Conservation (phyloP, 2,113 vertebrate genomes). For the Plecturocebus donacophilus region DNA sequence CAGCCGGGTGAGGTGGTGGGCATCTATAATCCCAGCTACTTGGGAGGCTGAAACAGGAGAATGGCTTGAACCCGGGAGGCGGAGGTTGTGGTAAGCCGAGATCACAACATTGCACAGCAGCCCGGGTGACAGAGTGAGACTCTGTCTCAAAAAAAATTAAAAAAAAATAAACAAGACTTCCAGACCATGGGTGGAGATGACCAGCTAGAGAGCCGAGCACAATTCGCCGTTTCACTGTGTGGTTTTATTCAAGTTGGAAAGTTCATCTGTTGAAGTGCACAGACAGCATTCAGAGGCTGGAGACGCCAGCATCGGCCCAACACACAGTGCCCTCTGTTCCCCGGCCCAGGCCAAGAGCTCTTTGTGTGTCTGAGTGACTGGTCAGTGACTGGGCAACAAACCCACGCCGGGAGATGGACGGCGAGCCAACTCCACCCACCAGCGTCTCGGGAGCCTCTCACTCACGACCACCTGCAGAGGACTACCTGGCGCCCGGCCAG, state of each 20-base stretch:
- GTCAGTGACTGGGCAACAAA: not conserved
- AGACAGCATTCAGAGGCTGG: not conserved
- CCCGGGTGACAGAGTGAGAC: too few relatives aligned
- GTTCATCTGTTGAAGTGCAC: not conserved
- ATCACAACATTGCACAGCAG: too few relatives aligned
- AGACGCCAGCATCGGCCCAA: not conserved
- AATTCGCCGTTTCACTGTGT: rapidly evolving
- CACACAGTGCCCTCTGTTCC: constrained; percentile 51
- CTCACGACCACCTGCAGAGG: not conserved
- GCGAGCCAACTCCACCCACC: not conserved
- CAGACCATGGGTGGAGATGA: not conserved
- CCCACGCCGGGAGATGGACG: not conserved
- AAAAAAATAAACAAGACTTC: not conserved
- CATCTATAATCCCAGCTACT: too few relatives aligned
- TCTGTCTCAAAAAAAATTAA: too few relatives aligned
- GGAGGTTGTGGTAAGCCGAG: too few relatives aligned
- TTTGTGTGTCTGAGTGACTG: constrained; percentile 41
- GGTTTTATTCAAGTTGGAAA: rapidly evolving
- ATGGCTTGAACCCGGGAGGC: too few relatives aligned
- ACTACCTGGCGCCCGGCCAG: not conserved
- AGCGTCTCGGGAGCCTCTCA: not conserved
- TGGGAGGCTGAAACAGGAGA: too few relatives aligned
- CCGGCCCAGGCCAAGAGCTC: not conserved
- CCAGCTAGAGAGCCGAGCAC: rapidly evolving
- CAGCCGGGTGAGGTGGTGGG: too few relatives aligned